Percentiles rank a stretch among this genome's conserved stretches.
phyloP scores from a whole-genome alignment of 1,140 invertebrate species.

The Zaprionus davidi region DNA sequence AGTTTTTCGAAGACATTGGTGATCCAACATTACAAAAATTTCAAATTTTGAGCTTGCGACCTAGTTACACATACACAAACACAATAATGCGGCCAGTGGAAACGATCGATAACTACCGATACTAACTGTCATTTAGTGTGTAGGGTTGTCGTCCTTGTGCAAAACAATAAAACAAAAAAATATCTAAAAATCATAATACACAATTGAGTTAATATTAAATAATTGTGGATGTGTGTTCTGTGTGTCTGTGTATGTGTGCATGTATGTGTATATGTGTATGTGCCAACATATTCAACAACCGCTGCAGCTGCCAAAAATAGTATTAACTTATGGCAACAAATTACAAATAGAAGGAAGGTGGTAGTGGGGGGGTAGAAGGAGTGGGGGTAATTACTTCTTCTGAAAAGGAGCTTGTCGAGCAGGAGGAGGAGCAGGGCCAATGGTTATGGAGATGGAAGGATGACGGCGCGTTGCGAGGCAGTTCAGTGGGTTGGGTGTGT shows the following conservation, averaged over 20 bases:
- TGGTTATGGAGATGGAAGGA: conserved; percentile 30
- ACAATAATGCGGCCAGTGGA: background rate
- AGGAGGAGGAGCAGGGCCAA: background rate
- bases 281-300: conserved; percentile 36
- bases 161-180: conserved; percentile 10
- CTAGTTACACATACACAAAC: conserved; percentile 25
- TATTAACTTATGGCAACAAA: conserved; percentile 45
- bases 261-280: conserved; percentile 21
- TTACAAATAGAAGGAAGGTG: conserved; percentile 13
- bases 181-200: conserved; percentile 9
- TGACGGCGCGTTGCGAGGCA: conserved; percentile 43
- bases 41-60: conserved; percentile 69
- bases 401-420: conserved; percentile 19
- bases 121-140: conserved; percentile 1
- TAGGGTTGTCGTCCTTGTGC: conserved; percentile 5
- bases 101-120: conserved; percentile 16
- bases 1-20: conserved; percentile 76
- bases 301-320: conserved; percentile 29
- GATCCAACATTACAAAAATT: conserved; percentile 68
- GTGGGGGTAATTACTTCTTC: conserved; percentile 26
- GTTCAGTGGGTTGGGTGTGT: conserved; percentile 28
- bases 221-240: conserved; percentile 4
- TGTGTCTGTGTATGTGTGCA: conserved; percentile 15
- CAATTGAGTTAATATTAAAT: conserved; percentile 23
- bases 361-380: background rate